Evolutionary conservation across 2,888 invertebrate species (phyloP), one percentile per base, ranked within the genome.

Genomic region (Chrysolina haemoptera): DNA sequence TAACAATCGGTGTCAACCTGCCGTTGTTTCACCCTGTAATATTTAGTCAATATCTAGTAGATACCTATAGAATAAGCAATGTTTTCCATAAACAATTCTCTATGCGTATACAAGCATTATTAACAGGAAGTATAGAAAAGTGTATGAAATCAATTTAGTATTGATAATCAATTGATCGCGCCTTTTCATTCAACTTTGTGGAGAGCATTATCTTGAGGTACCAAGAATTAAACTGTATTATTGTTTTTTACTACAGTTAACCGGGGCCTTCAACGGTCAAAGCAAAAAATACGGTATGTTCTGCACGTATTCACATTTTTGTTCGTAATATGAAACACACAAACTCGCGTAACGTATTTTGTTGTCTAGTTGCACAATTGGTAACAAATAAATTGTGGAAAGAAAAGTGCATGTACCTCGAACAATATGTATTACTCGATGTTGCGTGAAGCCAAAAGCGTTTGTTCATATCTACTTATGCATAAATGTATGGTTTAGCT

Each of bases 361-460:
- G 1, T 66, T 20, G 14, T 18, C 22, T n/a, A 14, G 14, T n/a
- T 46, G 12, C 12, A 46, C 35, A 59, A 55, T 20, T 20, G 55
- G 22, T 55, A 22, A 22, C n/a, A 20, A 20, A 20, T 20, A 1
- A 53, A 16, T 59, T 35, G 6, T 43, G 62, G 27, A 68, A 68
- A 74, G 20, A 67, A 70, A 65, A 59, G 68, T 65, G 65, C 63
- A 66, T 74, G 65, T 55, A 65, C 63, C 64, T 76, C 70, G 74
- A 73, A 76, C 80, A 81, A 71, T 82, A 82, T 82, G 81, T 81
- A 82, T 73, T 71, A 79, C 71, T 76, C 81, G 80, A 80, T 81
- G 81, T 81, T 81, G 80, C 82, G 81, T 82, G 82, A 81, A 82
- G 80, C 76, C 70, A 79, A 78, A 80, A 76, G 69, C 74, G 76